These are phyloP conservation scores for Odontesthes bonariensis DNA, from an alignment of 2,113 vertebrate genomes.

Conservation along the genomic window DNA sequence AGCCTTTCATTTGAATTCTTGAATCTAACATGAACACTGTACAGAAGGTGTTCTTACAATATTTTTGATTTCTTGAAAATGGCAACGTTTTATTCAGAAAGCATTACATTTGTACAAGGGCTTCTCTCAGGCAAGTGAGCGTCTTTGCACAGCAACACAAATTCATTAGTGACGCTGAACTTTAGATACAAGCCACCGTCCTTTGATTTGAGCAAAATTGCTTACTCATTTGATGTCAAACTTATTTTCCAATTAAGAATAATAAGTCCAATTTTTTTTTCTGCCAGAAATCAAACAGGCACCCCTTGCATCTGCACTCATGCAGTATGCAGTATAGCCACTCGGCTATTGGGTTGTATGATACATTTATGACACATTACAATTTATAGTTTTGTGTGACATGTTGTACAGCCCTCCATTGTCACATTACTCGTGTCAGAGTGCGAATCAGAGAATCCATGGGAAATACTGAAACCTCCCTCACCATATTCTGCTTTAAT, in stretches of 20 bases:
- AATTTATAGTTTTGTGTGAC: background rate
- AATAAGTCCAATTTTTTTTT: no score
- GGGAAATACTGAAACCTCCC: conserved; percentile 7
- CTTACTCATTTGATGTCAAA: background rate
- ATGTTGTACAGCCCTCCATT: background rate
- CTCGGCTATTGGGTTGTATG: background rate
- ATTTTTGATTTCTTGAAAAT: background rate
- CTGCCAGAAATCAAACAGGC: no score
- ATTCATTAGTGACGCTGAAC: background rate
- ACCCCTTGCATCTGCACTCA: no score
- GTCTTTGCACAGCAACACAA: background rate
- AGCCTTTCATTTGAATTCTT: background rate
- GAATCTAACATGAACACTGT: background rate
- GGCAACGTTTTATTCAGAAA: no score
- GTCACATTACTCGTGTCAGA: conserved; percentile 4
- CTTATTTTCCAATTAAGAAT: background rate
- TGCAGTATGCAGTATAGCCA: background rate
- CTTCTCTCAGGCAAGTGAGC: background rate
- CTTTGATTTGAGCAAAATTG: background rate
- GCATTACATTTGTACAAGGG: background rate
- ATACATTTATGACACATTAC: background rate
- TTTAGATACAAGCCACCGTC: background rate
- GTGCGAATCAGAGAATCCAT: conserved; percentile 13
- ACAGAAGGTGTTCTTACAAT: background rate
- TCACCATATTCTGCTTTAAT: conserved; percentile 33